Percentiles rank a stretch among this genome's conserved stretches.
Conservation (phyloP, 2,113 vertebrate genomes). For the Etia nguti region DNA sequence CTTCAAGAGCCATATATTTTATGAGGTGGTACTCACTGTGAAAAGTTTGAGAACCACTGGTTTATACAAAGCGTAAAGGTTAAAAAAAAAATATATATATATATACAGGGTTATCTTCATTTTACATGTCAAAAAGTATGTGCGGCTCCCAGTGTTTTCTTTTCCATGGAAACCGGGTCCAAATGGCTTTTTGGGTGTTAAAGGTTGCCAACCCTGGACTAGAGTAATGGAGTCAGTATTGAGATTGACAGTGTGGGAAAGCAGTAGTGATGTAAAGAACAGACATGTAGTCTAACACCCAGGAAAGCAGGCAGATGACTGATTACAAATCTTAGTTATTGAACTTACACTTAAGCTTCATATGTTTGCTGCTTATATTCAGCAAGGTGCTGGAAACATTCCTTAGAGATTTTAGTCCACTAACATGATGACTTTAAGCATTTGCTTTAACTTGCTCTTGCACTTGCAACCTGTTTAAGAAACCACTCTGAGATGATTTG, state of each 20-base stretch:
- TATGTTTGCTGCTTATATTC: neutral
- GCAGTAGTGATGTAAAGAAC: neutral
- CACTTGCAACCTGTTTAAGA: neutral
- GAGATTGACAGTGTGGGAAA: neutral
- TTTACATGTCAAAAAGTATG: too few species aligned
- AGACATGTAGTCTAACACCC: neutral
- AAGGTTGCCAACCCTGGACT: too few species aligned
- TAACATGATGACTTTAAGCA: neutral
- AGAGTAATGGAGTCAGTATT: neutral
- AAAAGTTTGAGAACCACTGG: too few species aligned
- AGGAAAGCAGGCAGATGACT: neutral
- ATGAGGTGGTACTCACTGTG: too few species aligned
- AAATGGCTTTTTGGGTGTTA: too few species aligned
- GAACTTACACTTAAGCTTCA: neutral
- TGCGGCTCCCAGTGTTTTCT: too few species aligned
- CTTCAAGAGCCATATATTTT: too few species aligned
- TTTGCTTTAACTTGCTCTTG: neutral
- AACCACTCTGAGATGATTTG: neutral
- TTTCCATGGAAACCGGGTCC: too few species aligned
- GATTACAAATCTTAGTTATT: neutral
- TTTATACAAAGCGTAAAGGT: too few species aligned
- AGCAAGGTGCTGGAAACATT: neutral
- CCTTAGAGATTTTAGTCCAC: neutral
- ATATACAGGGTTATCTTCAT: too few species aligned
- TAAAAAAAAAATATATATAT: too few species aligned